phyloP scores from a whole-genome alignment of 1,140 invertebrate species.

The Onthophagus taurus region DNA sequence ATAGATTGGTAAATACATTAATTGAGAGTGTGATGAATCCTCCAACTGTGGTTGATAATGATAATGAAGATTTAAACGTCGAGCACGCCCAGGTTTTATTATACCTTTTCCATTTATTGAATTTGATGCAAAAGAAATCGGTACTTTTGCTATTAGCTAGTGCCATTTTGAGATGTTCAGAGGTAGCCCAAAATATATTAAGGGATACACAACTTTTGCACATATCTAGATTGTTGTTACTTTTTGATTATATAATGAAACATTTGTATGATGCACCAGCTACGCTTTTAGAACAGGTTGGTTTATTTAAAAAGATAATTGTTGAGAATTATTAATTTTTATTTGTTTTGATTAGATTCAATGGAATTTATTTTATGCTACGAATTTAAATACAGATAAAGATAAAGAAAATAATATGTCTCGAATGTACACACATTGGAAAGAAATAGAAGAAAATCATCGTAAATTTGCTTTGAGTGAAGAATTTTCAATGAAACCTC shows the following conservation, averaged over 20 bases:
- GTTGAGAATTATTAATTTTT: slow-evolving; percentile 5
- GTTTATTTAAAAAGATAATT: neutral
- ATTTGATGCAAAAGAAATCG: slow-evolving; percentile 93
- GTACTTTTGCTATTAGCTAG: slow-evolving; percentile 73
- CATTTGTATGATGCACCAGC: slow-evolving; percentile 85
- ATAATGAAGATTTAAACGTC: slow-evolving; percentile 86
- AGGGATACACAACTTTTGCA: slow-evolving; percentile 67
- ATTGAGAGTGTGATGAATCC: slow-evolving; percentile 67
- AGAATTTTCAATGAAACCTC: slow-evolving; percentile 70
- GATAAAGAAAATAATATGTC: slow-evolving; percentile 47
- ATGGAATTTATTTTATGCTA: slow-evolving; percentile 72
- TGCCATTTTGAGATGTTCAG: slow-evolving; percentile 55
- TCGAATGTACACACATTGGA: slow-evolving; percentile 65
- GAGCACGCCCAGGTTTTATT: slow-evolving; percentile 90
- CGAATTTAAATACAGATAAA: slow-evolving; percentile 45
- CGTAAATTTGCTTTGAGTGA: slow-evolving; percentile 61
- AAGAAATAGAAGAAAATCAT: slow-evolving; percentile 72
- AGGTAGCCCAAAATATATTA: slow-evolving; percentile 50
- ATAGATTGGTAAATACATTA: slow-evolving; percentile 75
- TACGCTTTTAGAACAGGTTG: slow-evolving; percentile 64
- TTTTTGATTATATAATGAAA: slow-evolving; percentile 94
- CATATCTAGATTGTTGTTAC: slow-evolving; percentile 70
- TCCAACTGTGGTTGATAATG: slow-evolving; percentile 45
- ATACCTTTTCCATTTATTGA: slow-evolving; percentile 89
- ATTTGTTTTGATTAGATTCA: slow-evolving; percentile 51